Base-by-base conservation (phyloP, 2,888 invertebrate species). In the Xestia rhomboidea region DNA sequence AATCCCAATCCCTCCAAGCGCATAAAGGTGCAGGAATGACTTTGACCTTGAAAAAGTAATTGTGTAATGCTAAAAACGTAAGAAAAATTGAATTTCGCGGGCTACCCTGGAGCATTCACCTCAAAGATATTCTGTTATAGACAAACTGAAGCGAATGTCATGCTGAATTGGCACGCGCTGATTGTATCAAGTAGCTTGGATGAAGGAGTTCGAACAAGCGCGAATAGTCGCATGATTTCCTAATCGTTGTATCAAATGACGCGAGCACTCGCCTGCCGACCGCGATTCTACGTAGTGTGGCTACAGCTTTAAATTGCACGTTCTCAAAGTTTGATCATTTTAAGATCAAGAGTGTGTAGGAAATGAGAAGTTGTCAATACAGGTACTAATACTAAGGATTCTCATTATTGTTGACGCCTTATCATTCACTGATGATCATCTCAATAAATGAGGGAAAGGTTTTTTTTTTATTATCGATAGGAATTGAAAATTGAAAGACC, bases 251-350 rank as follows among this genome's bases (percentile, higher is more conserved):
- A 51, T 51, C 24, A 51, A 11, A n/a, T n/a, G 51, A 51, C 51
- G 24, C 15, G 24, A 10, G n/a, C 13, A 54, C 11, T 27, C n/a
- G 54, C 21, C 30, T 30, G 21, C 60, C 41, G n/a, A 41, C n/a
- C 7, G 41, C 2, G n/a, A 18, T 8, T n/a, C 15, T n/a, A n/a
- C 15, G n/a, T 13, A 41, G 64, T 41, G 18, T 41, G 41, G n/a
- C 41, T 18, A 41, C 7, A 64, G 7, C n/a, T 64, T 30, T 46
- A 64, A 38, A 15, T 57, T 71, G 70, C 24, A 76, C 34, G 46
- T 57, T 51, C 10, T 46, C 76, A 49, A 57, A 64, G 27, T 66
- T 71, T 68, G 41, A 68, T 76, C 63, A 38, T 76, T 68, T 69
- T 76, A 71, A 76, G 71, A 76, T 71, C 34, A 27, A 71, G 57